Base-by-base conservation (phyloP, 2,797 vertebrate genomes). In the Philypnodon macrostomus region DNA sequence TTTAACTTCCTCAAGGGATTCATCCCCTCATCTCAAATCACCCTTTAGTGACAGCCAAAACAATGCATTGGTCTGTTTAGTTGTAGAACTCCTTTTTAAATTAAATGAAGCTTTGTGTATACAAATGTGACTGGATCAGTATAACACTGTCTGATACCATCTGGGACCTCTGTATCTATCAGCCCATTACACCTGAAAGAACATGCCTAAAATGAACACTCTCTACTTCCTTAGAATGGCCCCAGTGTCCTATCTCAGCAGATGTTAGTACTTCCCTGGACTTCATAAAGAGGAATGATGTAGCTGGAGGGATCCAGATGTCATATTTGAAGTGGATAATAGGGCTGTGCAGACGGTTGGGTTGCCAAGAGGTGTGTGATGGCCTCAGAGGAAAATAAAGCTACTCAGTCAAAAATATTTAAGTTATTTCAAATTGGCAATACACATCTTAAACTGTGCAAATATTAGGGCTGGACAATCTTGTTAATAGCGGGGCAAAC, bases 271-370 rank as follows among this genome's bases (percentile, higher is more conserved):
- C 38, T 67, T 64, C 63, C 60, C 45, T 32, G 15, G 37, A 17
- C 66, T 47, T 55, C 38, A 0, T 36, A 58, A 58, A 57, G 61
- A 63, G 42, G 52, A 42, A 63, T 29, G 2, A 9, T 60, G 31
- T 14, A 69, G 65, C 53, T 41, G 32, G 33, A 57, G 54, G 52
- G 46, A 80, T 76, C 70, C 77, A 80, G 77, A 80, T 83, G 77
- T 79, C 64, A 68, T 70, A 67, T 75, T 73, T 78, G 66, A 81
- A 79, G 78, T 62, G 56, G 77, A 50, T 67, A 73, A 63, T 69
- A 49, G 57, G 53, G 50, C 57, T 56, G 42, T 15, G 33, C 49
- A 56, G 73, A 66, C 68, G 14, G 53, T 63, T n/a, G n/a, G n/a
- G n/a, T n/a, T n/a, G n/a, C n/a, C n/a, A n/a, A n/a, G n/a, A n/a